Evolutionary conservation across 2,888 invertebrate genomes (phyloP).

Genomic region (Myathropa florea): DNA sequence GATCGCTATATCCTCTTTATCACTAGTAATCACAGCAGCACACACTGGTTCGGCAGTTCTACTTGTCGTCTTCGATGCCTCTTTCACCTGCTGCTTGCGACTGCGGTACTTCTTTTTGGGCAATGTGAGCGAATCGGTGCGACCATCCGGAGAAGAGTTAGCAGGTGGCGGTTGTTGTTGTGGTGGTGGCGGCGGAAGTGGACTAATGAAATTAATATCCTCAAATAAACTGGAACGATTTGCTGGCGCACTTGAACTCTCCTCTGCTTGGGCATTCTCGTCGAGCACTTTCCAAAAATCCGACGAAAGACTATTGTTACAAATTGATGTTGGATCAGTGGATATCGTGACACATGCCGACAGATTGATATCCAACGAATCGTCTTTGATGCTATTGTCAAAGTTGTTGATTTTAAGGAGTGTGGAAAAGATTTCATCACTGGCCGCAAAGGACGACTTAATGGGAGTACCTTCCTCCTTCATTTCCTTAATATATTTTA

Average conservation of each 20-base stretch:
- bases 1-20: constrained; percentile 43
- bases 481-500: constrained; percentile 51
- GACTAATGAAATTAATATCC: constrained; percentile 48
- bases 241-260: constrained; percentile 25
- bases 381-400: constrained; percentile 80
- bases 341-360: constrained; percentile 80
- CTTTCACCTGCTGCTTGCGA: constrained; percentile 53
- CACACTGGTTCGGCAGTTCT: not conserved
- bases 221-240: constrained; percentile 23
- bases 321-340: constrained; percentile 75
- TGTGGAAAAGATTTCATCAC: constrained; percentile 79
- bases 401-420: constrained; percentile 79
- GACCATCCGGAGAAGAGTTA: not conserved
- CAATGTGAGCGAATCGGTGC: not conserved
- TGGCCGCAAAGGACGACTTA: constrained; percentile 65
- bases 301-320: constrained; percentile 78
- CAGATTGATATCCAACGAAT: constrained; percentile 78
- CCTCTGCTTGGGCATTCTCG: constrained; percentile 76
- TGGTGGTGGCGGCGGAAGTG: constrained; percentile 55
- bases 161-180: not conserved
- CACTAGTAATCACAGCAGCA: not conserved
- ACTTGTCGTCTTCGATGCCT: constrained; percentile 2
- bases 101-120: constrained; percentile 57
- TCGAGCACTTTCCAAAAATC: constrained; percentile 80
- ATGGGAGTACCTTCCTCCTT: constrained; percentile 60